phyloP scores from a whole-genome alignment of 1,140 invertebrate species.

The Pachypsylla venusta region DNA sequence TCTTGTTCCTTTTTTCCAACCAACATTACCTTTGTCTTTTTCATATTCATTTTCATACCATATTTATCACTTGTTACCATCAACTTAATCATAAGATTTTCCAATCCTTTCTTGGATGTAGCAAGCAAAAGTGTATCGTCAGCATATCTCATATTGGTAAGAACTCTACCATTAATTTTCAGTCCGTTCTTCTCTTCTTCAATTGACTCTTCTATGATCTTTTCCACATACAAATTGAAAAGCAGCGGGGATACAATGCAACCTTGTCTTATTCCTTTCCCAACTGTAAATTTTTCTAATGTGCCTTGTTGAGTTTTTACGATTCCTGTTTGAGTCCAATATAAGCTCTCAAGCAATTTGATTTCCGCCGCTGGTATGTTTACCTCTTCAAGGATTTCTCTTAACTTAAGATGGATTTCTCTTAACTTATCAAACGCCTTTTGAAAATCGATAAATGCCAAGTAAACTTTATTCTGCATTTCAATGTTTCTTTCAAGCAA shows the following conservation, averaged over 20 bases:
- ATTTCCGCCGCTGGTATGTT: not conserved
- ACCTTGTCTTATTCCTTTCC: constrained; percentile 25
- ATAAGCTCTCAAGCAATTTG: not conserved
- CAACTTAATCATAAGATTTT: not conserved
- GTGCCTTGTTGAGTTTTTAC: not conserved
- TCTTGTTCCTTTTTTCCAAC: too few species aligned
- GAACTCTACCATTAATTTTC: constrained; percentile 4
- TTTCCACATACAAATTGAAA: constrained; percentile 26
- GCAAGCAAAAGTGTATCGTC: constrained; percentile 16
- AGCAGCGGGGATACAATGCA: constrained; percentile 25
- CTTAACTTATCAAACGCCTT: not conserved
- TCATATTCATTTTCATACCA: too few species aligned
- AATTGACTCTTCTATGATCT: constrained; percentile 14
- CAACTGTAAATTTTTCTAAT: constrained; percentile 20
- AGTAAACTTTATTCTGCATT: not conserved
- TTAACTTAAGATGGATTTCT: too few species aligned
- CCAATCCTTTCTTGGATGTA: not conserved
- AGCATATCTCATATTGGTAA: constrained; percentile 13
- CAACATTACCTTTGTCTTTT: too few species aligned
- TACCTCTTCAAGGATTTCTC: too few species aligned
- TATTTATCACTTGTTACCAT: not conserved
- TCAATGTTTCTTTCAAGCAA: not conserved
- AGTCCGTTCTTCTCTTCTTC: constrained; percentile 7
- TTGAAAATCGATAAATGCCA: not conserved
- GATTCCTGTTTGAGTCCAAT: not conserved